Evolutionary conservation across 2,113 vertebrate genomes (phyloP), one percentile per base, ranked within the genome.

Genomic region (Microcebus tavaratra): DNA sequence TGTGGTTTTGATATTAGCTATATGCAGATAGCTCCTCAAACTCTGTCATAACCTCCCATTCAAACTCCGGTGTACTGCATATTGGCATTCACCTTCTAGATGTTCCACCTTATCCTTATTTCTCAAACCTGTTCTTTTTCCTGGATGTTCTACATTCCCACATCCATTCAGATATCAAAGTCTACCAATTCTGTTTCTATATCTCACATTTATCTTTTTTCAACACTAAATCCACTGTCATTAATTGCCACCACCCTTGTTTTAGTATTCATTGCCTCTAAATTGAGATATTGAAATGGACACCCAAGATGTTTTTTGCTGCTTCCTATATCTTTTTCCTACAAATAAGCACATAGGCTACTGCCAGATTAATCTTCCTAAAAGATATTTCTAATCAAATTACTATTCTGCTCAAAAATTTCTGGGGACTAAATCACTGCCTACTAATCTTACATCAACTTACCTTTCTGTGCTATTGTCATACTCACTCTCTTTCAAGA

Each of bases 351-450:
- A 21, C 34, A 48, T 75, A 48, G 2, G 13, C 8, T 86, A 81
- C 55, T 67, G 20, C 21, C 91, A 65, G 73, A 75, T 67, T 81
- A 81, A 94, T 86, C 73, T 96, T 87, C 48, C 67, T 81, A 48
- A 82, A 57, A 94, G 27, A 82, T 91, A 91, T 94, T 25, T 50
- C 48, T 75, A 31, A 83, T 92, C 36, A 76, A 14, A 92, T 76
- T 92, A 73, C 31, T 73, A 81, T n/a, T 73, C 23, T 57, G 48
- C 83, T 88, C 25, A 83, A 76, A 65, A 59, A 59, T 83, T 92
- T 88, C 84, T 95, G 39, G 48, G 70, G 39, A 65, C 55, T 83
- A 59, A 88, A 20, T 23, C 84, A 8, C 7, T 92, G 20, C 50
- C 67, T 65, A 50, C 45, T 73, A 81, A 87, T 67, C 89, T 87